Evolutionary conservation across 2,888 invertebrate genomes (phyloP), one percentile per base, ranked within the genome.

Genomic region (Drymonia ruficornis): DNA sequence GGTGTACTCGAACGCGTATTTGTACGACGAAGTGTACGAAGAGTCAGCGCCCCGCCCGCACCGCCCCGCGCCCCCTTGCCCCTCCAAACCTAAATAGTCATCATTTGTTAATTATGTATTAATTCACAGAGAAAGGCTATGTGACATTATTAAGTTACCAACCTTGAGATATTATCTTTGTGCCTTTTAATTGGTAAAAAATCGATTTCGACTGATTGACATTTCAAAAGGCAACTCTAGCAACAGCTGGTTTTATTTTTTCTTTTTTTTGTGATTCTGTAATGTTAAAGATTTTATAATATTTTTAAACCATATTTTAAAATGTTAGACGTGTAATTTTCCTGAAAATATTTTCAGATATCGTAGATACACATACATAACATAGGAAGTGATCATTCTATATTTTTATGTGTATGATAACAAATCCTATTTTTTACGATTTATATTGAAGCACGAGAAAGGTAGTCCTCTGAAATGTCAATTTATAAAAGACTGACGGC

Each of bases 31-130:
- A 40, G 93, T 93, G 55, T 87, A 78, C 29, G 89, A 89, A 13
- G 85, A 85, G 6, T 55, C 81, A 0, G 56, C 76, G 9, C 87
- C 91, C n/a, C 81, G 94, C 0, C 95, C 95, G 3, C 94, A 94
- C 72, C 86, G 95, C 0, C 95, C 94, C 4, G 95, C 95, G 0
- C 95, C 95, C 0, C 89, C 94, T 23, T 93, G 93, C 31, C 95
- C 94, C 0, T 72, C 72, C 4, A 74, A 78, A 34, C 87, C 81
- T 29, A 84, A 86, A 61, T 86, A 78, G 74, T 7, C 23, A 7
- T 23, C 23, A 36, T n/a, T 36, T n/a, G n/a, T 36, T n/a, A 36
- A 36, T 36, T n/a, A 36, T 1, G 5, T 36, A 36, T 4, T n/a
- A 36, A 36, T n/a, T n/a, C n/a, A 36, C 5, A 36, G 13, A 13